Base-by-base conservation (phyloP, 1,140 invertebrate genomes). In the Drosophila pachea region DNA sequence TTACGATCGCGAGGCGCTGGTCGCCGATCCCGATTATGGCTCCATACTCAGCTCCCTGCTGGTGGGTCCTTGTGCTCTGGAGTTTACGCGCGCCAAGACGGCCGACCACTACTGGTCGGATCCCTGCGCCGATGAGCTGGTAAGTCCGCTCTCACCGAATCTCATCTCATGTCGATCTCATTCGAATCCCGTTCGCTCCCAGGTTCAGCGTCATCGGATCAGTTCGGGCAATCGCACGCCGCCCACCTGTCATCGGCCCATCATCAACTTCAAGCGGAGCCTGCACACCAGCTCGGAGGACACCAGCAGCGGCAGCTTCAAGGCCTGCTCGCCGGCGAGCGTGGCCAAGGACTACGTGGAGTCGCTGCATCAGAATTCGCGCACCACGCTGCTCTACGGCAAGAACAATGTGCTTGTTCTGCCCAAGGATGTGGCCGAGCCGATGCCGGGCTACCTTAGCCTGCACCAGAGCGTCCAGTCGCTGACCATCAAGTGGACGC, bases 371-470 rank as follows among this genome's bases (percentile, higher is more conserved):
- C 97, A 99, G 87, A 99, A 98, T 88, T 94, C 93, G 12, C 92
- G 94, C 71, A 95, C 95, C 1, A 95, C 95, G 0, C 91, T 98
- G n/a, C 91, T 99, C 2, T 99, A 98, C 89, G 97, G 97, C 12
- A 99, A 99, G 90, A 99, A 99, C 90, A 98, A 98, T 90, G 97
- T 98, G 5, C 89, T 94, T 16, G 95, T 98, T 6, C 93, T 96
- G 79, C 95, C 96, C 93, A 95, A 94, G 89, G 95, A 96, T 71
- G 92, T 94, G 43, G 91, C 91, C 6, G 94, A 96, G 78, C 92
- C 94, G 0, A 94, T 98, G 91, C 94, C 96, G 0, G 97, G 97
- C 4, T 99, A 99, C 88, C 90, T 99, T 49, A 97, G 96, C 48
- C 91, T 99, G 0, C 97, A 98, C 90, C 95, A 97, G 89, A 94